Evolutionary conservation across 1,140 invertebrate species (phyloP).

Genomic region (Nautilus pompilius): DNA sequence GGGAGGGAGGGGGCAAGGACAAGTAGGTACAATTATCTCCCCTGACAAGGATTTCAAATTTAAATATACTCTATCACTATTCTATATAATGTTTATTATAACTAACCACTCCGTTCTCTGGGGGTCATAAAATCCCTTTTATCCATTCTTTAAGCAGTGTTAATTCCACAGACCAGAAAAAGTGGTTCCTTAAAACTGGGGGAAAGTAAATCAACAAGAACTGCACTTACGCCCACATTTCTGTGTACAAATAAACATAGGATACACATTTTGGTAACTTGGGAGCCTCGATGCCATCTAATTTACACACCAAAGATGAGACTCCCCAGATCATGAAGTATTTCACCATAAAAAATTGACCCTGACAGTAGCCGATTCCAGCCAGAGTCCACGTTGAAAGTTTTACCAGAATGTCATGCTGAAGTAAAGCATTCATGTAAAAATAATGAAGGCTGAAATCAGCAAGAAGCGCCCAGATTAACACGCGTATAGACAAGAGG

Average conservation of each 20-base stretch:
- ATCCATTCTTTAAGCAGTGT: too few species aligned
- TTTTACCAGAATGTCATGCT: conserved; percentile 33
- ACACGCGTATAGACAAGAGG: too few species aligned
- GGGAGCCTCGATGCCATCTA: conserved; percentile 76
- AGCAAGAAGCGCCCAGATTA: conserved; percentile 70
- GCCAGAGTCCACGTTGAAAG: conserved; percentile 70
- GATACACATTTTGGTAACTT: conserved; percentile 81
- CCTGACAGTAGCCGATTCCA: conserved; percentile 80
- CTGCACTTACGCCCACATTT: conserved; percentile 83
- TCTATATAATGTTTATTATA: too few species aligned
- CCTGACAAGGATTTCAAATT: too few species aligned
- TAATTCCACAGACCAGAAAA: too few species aligned
- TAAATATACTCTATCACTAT: too few species aligned
- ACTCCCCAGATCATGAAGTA: conserved; percentile 87
- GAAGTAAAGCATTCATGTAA: conserved; percentile 70
- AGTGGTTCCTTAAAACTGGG: too few species aligned
- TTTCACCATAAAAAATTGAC: conserved; percentile 86
- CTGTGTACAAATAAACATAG: conserved; percentile 85
- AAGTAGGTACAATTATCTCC: too few species aligned
- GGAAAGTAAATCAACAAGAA: too few species aligned
- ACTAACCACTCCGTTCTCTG: too few species aligned
- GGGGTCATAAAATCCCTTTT: too few species aligned
- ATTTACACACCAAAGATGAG: conserved; percentile 67
- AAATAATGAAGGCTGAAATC: conserved; percentile 74
- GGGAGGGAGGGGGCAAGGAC: too few species aligned